Conservation (phyloP, 2,113 vertebrate species). For the Excalfactoria chinensis region DNA sequence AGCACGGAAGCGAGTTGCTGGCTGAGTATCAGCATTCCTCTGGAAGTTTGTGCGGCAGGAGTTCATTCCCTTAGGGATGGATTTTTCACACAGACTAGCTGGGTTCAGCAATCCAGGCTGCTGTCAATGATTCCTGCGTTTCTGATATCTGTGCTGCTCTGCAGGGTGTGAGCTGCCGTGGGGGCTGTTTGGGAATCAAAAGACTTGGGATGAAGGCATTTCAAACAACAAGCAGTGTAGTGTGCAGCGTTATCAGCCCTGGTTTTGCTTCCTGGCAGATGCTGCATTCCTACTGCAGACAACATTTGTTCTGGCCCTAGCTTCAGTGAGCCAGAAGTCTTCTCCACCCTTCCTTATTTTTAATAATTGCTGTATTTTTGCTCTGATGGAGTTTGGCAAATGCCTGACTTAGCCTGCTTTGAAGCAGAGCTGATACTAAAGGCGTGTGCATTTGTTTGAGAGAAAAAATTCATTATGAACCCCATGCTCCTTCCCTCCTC, state of each 20-base stretch:
- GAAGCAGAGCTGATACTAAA: not conserved
- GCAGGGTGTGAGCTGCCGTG: rapidly evolving
- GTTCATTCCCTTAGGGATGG: not conserved
- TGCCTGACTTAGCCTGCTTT: not conserved
- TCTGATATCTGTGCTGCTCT: not conserved
- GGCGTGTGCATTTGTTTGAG: not conserved
- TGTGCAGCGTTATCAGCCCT: not conserved
- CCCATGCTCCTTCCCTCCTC: not conserved
- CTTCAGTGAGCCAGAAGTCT: not conserved
- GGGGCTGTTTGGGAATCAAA: rapidly evolving
- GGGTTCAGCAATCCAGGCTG: not conserved
- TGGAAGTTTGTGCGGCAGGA: not conserved
- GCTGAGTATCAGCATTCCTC: not conserved
- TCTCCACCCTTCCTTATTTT: slow-evolving; percentile 31
- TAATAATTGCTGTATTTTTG: not conserved
- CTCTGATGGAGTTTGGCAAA: not conserved
- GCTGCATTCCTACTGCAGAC: not conserved
- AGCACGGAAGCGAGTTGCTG: not conserved
- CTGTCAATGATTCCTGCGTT: not conserved
- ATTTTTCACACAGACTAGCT: not conserved
- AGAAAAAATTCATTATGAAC: not conserved
- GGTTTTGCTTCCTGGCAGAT: rapidly evolving
- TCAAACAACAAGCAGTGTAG: not conserved
- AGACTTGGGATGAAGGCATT: rapidly evolving
- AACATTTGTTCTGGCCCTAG: not conserved